Evolutionary conservation across 2,113 vertebrate species (phyloP).

Genomic region (Emydocephalus ijimae): DNA sequence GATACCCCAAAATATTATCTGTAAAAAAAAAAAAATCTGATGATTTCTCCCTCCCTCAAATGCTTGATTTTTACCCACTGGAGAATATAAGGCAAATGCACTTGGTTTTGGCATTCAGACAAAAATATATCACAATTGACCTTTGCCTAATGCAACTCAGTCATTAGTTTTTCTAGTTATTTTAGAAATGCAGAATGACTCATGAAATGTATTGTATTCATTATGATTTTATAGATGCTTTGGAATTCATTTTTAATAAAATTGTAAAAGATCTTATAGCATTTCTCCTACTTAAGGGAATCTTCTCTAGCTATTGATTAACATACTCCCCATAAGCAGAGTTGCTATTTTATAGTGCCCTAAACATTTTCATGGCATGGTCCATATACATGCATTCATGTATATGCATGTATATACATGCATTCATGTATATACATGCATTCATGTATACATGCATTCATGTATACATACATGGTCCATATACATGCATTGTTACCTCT

Average conservation of each 20-base stretch:
- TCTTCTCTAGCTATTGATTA: neutral
- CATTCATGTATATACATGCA: too few relatives aligned
- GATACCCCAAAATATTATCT: neutral
- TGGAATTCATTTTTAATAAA: conserved; percentile 22
- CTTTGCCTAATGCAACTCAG: neutral
- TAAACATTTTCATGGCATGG: conserved; percentile 14
- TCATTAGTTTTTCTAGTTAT: neutral
- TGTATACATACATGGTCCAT: conserved; percentile 14
- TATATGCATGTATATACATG: too few relatives aligned
- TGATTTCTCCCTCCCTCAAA: neutral
- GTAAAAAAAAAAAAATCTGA: neutral
- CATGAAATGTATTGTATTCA: neutral
- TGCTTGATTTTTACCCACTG: neutral
- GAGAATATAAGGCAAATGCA: neutral
- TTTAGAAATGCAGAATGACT: neutral
- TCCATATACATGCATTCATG: conserved; percentile 10
- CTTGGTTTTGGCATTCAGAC: neutral
- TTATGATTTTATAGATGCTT: neutral
- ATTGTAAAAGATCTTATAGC: conserved; percentile 15
- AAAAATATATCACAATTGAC: neutral
- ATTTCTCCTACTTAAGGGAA: neutral
- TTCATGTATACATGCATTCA: too few relatives aligned
- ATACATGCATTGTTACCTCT: conserved; percentile 17
- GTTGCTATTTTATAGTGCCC: conserved; percentile 36
- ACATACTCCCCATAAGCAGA: conserved; percentile 21